phyloP scores from a whole-genome alignment of 2,113 vertebrate species.

The Pavo muticus region DNA sequence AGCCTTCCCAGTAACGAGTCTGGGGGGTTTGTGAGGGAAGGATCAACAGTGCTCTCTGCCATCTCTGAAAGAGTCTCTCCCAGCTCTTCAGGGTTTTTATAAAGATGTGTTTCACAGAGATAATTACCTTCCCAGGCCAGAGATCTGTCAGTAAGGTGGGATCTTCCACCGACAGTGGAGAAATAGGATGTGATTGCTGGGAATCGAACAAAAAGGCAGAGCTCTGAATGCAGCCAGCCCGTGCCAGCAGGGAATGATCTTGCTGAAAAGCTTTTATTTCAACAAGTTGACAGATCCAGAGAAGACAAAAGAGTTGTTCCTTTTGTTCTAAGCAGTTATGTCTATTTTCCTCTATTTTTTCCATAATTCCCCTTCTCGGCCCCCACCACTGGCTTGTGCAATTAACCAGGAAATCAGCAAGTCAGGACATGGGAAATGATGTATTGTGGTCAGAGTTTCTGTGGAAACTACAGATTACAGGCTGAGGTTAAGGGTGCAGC shows the following conservation, averaged over 20 bases:
- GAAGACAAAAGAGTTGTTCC: neutral
- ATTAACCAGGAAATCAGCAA: neutral
- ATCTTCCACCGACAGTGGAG: neutral
- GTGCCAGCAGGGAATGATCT: neutral
- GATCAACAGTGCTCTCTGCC: neutral
- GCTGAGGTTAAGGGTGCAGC: neutral
- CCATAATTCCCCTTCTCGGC: neutral
- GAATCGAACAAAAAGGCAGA: neutral
- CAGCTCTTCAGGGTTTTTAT: neutral
- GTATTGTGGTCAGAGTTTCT: neutral
- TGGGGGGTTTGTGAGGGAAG: neutral
- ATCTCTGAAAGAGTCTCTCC: neutral
- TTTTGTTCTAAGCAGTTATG: neutral
- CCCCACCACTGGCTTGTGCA: neutral
- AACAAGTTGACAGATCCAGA: neutral
- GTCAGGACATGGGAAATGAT: neutral
- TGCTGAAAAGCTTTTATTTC: slow-evolving; percentile 1
- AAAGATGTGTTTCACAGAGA: neutral
- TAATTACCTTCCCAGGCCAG: neutral
- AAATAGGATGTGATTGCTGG: neutral
- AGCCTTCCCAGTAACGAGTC: accelerated
- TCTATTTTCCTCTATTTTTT: neutral
- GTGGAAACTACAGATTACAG: neutral
- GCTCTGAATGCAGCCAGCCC: neutral
- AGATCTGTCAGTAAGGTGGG: neutral